Evolutionary conservation across 2,113 vertebrate species (phyloP), one percentile per base, ranked within the genome.

Genomic region (Addax nasomaculatus): DNA sequence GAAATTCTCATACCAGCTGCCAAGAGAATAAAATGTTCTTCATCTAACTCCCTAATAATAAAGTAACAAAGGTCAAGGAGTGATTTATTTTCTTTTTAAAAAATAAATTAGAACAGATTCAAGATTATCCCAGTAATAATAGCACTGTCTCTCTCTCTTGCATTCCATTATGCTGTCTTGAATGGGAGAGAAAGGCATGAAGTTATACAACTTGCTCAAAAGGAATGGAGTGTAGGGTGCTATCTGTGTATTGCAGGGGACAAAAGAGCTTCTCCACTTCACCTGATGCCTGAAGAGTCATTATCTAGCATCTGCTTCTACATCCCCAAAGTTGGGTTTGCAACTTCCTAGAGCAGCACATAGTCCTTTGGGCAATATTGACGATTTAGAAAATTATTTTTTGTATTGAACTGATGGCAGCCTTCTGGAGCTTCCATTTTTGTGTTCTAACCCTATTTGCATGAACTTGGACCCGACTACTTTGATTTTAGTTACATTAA

Each of bases 81-180:
- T 93, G 97, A 97, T 98, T 95, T 98, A 98, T 97, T 98, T 98
- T 98, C 95, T 93, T 97, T 73, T 97, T 88, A 92, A 97, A 96
- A 98, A 98, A 97, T 98, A 98, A 97, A 98, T 98, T 97, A 97
- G 97, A 97, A 94, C 93, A 96, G 95, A 96, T 93, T 98, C 95
- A 97, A 97, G 97, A 97, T 98, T 98, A 98, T 98, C 96, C 98
- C 83, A 60, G 96, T 96, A 96, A 98, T 98, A 97, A 97, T 96
- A 93, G 97, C 76, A 64, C 88, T 93, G 62, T 93, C 79, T 97
- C 88, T 97, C 93, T 95, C 94, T 78, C 94, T 94, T 97, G 97
- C 94, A 98, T 98, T 97, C 95, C 95, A 97, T 94, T 98, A 86
- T 96, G 88, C 88, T 93, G 43, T 85, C 85, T 95, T 98, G 97